A percentile compares a stretch with the other conserved stretches of the same genome.
phyloP scores from a whole-genome alignment of 2,113 vertebrate species.

The Sander lucioperca region DNA sequence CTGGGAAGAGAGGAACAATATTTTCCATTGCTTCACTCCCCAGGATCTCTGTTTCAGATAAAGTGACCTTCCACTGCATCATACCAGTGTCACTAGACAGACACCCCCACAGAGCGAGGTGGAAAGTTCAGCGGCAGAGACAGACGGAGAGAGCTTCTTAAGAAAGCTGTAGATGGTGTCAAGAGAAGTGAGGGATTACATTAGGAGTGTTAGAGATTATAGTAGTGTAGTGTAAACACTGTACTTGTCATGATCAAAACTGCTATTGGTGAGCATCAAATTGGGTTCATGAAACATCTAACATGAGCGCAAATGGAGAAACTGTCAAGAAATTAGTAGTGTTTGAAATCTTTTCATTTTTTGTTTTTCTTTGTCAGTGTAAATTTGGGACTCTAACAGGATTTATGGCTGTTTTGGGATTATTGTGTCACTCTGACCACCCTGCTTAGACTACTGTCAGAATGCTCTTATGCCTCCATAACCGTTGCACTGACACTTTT shows the following conservation, averaged over 20 bases:
- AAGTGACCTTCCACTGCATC: not conserved
- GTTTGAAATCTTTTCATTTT: slow-evolving; percentile 14
- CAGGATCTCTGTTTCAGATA: slow-evolving; percentile 20
- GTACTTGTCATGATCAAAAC: slow-evolving; percentile 71
- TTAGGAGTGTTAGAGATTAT: slow-evolving; percentile 57
- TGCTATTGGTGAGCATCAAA: slow-evolving; percentile 62
- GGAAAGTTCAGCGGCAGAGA: slow-evolving; percentile 52
- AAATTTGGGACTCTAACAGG: slow-evolving; percentile 10
- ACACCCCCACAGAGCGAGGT: slow-evolving; percentile 8
- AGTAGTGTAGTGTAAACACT: slow-evolving; percentile 50
- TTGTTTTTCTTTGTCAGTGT: slow-evolving; percentile 15
- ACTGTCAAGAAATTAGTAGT: too few relatives aligned
- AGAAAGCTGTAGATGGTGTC: slow-evolving; percentile 52
- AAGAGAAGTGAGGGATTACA: slow-evolving; percentile 64
- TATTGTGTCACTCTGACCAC: slow-evolving; percentile 23
- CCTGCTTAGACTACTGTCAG: slow-evolving; percentile 15
- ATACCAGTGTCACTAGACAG: not conserved
- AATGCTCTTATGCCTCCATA: slow-evolving; percentile 8
- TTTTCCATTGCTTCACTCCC: slow-evolving; percentile 22
- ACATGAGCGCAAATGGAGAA: slow-evolving; percentile 31
- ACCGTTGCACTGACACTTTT: slow-evolving; percentile 54
- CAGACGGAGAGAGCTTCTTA: slow-evolving; percentile 39
- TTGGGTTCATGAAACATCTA: slow-evolving; percentile 37
- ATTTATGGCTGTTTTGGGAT: slow-evolving; percentile 27
- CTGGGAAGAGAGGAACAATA: slow-evolving; percentile 16